A percentile compares a stretch with the other conserved stretches of the same genome.
Evolutionary conservation across 2,888 invertebrate genomes (phyloP).

Genomic region (Zaprionus lineosus): DNA sequence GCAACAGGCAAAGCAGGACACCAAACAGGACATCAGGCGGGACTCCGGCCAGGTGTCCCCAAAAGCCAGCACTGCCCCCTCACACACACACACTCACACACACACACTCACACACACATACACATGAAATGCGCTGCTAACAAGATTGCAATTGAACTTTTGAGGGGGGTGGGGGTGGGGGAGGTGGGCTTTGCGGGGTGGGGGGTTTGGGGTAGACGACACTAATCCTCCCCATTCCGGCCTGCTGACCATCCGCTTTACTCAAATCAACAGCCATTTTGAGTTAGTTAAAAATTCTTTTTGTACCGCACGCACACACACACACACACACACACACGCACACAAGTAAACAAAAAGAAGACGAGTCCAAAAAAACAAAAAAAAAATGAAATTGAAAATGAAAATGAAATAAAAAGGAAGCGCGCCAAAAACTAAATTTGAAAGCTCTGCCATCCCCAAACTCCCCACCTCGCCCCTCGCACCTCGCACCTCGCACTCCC

Average conservation of each 20-base stretch:
- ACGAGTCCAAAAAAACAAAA: not conserved
- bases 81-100: not conserved
- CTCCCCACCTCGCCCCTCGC: not conserved
- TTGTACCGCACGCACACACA: conserved; percentile 42
- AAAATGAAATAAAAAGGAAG: conserved; percentile 28
- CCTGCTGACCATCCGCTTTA: conserved; percentile 30
- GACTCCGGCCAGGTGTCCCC: conserved; percentile 12
- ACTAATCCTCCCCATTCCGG: conserved; percentile 47
- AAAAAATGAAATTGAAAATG: no score
- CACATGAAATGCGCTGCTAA: conserved; percentile 48
- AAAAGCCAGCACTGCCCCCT: not conserved
- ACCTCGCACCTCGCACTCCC: no score
- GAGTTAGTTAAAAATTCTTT: conserved; percentile 76
- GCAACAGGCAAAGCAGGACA: conserved; percentile 28
- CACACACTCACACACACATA: not conserved
- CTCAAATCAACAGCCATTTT: conserved; percentile 74
- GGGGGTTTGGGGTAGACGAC: conserved; percentile 12
- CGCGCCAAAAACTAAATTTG: conserved; percentile 65
- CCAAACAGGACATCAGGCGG: conserved; percentile 1
- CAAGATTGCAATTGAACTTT: conserved; percentile 75
- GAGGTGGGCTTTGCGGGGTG: not conserved
- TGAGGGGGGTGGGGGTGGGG: conserved; percentile 2
- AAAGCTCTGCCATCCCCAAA: conserved; percentile 38
- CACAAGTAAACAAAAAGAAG: conserved; percentile 16
- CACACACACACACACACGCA: conserved; percentile 19